A percentile compares a stretch with the other conserved stretches of the same genome.
phyloP scores from a whole-genome alignment of 2,797 vertebrate genomes.

The Carapus acus region DNA sequence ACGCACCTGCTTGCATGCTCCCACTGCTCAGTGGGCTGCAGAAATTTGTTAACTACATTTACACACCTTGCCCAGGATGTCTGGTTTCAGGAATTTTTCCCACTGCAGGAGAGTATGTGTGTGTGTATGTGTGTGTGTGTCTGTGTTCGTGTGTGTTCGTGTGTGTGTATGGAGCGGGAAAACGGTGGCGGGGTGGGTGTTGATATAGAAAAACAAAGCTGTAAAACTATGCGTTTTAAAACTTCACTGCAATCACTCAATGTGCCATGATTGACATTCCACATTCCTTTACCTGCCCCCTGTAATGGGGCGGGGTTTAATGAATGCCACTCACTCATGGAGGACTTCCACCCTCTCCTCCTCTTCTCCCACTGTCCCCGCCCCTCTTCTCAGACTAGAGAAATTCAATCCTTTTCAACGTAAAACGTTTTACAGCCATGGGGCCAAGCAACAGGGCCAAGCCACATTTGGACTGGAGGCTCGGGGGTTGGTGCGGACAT shows the following conservation, averaged over 20 bases:
- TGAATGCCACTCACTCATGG: not conserved
- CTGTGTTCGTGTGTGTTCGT: too few relatives aligned
- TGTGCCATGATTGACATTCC: constrained; percentile 7
- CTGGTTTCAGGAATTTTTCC: constrained; percentile 62
- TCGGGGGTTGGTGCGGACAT: too few relatives aligned
- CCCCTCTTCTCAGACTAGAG: constrained; percentile 8
- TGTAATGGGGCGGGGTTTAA: not conserved
- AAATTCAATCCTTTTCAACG: constrained; percentile 18
- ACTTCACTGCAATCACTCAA: constrained; percentile 4
- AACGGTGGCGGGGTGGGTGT: constrained; percentile 25
- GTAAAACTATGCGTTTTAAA: not conserved
- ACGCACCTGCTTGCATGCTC: constrained; percentile 21
- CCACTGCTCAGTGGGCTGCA: constrained; percentile 30
- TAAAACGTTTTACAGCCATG: constrained; percentile 28
- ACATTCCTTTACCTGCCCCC: not conserved
- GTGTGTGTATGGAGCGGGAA: constrained; percentile 9
- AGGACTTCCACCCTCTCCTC: too few relatives aligned
- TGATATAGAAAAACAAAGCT: constrained; percentile 40
- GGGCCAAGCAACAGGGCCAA: too few relatives aligned
- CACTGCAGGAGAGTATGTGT: constrained; percentile 34
- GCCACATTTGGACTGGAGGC: constrained; percentile 34
- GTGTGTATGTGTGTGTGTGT: too few relatives aligned
- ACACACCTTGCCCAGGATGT: constrained; percentile 50
- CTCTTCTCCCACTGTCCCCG: too few relatives aligned
- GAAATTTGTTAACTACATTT: constrained; percentile 54